Conservation (phyloP, 2,888 invertebrate species). For the Beris chalybata region DNA sequence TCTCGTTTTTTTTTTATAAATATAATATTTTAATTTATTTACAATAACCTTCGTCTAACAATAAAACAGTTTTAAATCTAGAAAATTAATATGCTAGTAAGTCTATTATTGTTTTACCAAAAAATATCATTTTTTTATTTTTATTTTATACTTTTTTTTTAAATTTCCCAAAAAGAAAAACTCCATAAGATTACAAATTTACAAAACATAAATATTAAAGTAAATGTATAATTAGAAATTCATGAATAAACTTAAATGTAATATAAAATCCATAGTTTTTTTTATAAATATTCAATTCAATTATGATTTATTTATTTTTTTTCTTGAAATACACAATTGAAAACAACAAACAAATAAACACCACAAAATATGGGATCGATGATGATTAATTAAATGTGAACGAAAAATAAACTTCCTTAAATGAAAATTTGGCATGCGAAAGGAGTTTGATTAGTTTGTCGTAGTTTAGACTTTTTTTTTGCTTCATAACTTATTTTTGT, state of each 20-base stretch:
- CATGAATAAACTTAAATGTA: neutral
- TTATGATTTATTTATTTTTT: too few relatives aligned
- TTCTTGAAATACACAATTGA: too few relatives aligned
- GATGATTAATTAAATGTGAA: too few relatives aligned
- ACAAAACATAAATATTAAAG: conserved; percentile 3
- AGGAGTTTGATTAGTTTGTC: too few relatives aligned
- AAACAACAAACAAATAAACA: too few relatives aligned
- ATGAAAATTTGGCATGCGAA: too few relatives aligned
- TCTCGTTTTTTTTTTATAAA: conserved; percentile 22
- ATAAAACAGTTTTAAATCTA: conserved; percentile 29
- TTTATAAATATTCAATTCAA: too few relatives aligned
- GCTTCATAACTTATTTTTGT: too few relatives aligned
- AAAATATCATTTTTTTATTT: conserved; percentile 6
- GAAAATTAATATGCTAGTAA: conserved; percentile 29
- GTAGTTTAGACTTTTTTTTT: too few relatives aligned
- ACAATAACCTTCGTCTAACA: conserved; percentile 19
- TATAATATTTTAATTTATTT: conserved; percentile 31
- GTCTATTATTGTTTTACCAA: conserved; percentile 26
- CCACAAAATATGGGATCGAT: too few relatives aligned
- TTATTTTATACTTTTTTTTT: neutral
- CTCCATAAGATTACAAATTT: neutral
- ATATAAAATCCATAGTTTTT: conserved; percentile 3
- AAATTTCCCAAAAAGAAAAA: too few relatives aligned
- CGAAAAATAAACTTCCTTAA: too few relatives aligned
- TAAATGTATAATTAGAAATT: neutral